Conservation (phyloP, 1,140 invertebrate species). For the Pseudomyrmex flavicornis region DNA sequence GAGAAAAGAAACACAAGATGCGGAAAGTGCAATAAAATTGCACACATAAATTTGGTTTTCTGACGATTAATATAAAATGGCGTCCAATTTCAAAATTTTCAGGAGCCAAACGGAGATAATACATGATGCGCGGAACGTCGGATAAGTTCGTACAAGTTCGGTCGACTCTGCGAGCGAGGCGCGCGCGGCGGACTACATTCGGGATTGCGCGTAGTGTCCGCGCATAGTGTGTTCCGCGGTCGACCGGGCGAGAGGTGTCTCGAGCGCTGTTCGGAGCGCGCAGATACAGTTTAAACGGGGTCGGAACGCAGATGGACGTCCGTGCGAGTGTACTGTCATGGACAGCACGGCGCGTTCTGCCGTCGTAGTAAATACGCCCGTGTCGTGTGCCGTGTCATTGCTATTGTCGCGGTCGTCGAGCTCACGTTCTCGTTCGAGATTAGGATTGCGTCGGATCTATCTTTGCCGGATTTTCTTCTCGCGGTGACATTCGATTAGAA, state of each 20-base stretch:
- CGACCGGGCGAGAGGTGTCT: slow-evolving; percentile 70
- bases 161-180: background rate
- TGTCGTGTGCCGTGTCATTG: background rate
- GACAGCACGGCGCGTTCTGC: slow-evolving; percentile 66
- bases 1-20: too few relatives aligned
- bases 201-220: slow-evolving; percentile 55
- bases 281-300: slow-evolving; percentile 65
- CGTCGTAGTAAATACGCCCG: slow-evolving; percentile 42
- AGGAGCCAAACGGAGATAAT: background rate
- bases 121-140: background rate
- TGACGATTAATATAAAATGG: background rate
- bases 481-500: slow-evolving; percentile 10
- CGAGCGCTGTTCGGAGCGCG: slow-evolving; percentile 64
- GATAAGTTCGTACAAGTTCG: background rate
- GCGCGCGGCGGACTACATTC: slow-evolving; percentile 56
- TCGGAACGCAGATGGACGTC: slow-evolving; percentile 75
- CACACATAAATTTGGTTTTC: too few relatives aligned
- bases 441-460: background rate
- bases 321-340: slow-evolving; percentile 76
- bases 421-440: background rate
- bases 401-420: background rate
- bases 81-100: background rate
- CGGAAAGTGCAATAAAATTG: too few relatives aligned
- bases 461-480: background rate
- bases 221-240: slow-evolving; percentile 64